Evolutionary conservation across 2,888 invertebrate species (phyloP).

Genomic region (Encarsia formosa): DNA sequence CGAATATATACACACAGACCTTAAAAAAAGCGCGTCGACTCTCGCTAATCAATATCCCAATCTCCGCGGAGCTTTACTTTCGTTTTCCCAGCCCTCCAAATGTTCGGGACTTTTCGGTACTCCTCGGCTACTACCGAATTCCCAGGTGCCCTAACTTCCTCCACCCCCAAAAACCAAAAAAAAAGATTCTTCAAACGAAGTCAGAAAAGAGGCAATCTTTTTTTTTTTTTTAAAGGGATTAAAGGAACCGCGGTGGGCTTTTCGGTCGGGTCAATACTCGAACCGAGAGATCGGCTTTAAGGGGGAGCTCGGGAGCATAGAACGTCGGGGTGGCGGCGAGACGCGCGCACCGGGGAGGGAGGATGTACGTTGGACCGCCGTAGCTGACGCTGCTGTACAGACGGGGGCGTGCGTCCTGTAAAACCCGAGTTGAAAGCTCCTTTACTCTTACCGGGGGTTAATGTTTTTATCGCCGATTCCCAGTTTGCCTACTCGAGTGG

Average conservation of each 20-base stretch:
- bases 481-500: too few relatives aligned
- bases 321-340: not conserved
- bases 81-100: too few relatives aligned
- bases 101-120: too few relatives aligned
- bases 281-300: constrained; percentile 46
- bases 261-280: constrained; percentile 47
- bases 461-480: not conserved
- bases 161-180: too few relatives aligned
- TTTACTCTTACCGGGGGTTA: not conserved
- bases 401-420: constrained; percentile 7
- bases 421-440: not conserved
- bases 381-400: not conserved
- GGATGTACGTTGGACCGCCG: constrained; percentile 27
- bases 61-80: too few relatives aligned
- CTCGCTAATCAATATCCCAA: too few relatives aligned
- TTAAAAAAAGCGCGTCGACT: too few relatives aligned
- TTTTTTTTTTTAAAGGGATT: not conserved
- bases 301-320: constrained; percentile 16
- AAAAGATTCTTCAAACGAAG: too few relatives aligned
- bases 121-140: too few relatives aligned
- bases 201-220: too few relatives aligned
- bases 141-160: too few relatives aligned
- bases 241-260: not conserved
- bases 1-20: too few relatives aligned
- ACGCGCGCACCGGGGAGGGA: constrained; percentile 11